These are phyloP conservation scores for Pararge aegeria DNA, from an alignment of 1,140 invertebrate genomes.

Conservation along the genomic window DNA sequence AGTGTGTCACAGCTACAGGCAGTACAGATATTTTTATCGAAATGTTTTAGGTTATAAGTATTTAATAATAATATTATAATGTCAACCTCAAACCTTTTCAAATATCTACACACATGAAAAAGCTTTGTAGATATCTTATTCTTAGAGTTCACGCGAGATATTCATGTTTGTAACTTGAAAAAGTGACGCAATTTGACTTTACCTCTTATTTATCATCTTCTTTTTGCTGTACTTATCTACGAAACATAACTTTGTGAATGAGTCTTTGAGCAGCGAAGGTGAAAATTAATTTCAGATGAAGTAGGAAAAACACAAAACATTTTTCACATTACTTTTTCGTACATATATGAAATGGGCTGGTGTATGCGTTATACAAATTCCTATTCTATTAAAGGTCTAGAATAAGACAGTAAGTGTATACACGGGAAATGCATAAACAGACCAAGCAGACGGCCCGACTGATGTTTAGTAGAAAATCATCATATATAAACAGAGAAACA, in stretches of 20 bases:
- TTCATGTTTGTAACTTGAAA: slow-evolving; percentile 8
- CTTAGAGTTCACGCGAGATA: neutral
- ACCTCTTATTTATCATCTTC: neutral
- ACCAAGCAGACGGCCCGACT: no score
- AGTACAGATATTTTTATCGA: no score
- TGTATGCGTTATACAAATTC: no score
- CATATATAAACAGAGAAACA: no score
- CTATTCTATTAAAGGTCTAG: no score
- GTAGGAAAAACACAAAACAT: neutral
- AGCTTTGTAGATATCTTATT: slow-evolving; percentile 4
- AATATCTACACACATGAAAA: neutral
- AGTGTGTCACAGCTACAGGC: no score
- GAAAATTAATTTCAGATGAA: slow-evolving; percentile 4
- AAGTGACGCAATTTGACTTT: slow-evolving; percentile 7
- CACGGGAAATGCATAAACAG: no score
- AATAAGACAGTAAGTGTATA: no score
- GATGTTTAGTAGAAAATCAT: no score
- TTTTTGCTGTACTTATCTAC: neutral
- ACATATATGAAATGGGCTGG: no score
- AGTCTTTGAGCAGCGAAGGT: neutral
- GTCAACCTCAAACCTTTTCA: neutral
- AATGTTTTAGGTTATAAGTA: no score
- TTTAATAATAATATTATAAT: neutral
- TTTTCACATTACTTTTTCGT: neutral
- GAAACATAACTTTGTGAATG: slow-evolving; percentile 1